Evolutionary conservation across 1,140 invertebrate species (phyloP).

Genomic region (Heliconius nattereri): DNA sequence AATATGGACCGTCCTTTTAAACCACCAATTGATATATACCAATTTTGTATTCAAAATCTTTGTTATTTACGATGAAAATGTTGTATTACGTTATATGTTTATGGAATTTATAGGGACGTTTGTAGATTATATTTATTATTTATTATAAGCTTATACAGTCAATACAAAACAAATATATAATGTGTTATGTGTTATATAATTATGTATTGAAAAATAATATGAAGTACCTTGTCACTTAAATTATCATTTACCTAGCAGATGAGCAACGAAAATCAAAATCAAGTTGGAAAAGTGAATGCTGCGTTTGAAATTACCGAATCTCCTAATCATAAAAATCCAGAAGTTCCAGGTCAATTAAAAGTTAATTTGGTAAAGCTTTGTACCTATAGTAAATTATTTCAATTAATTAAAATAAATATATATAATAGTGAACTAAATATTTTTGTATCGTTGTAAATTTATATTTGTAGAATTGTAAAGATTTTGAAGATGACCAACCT

Average conservation of each 20-base stretch:
- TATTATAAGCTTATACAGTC: too few species aligned
- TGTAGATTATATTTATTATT: too few species aligned
- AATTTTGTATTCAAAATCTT: too few species aligned
- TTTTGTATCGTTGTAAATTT: not conserved
- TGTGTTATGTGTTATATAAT: too few species aligned
- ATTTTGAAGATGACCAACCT: not conserved
- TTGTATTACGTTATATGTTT: too few species aligned
- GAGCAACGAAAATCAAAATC: not conserved
- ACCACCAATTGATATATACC: too few species aligned
- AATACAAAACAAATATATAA: too few species aligned
- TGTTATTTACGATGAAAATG: too few species aligned
- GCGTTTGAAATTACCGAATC: not conserved
- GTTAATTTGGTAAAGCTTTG: not conserved
- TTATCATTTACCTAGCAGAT: not conserved
- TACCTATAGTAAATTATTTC: not conserved
- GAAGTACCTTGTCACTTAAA: not conserved
- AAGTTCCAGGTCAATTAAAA: not conserved
- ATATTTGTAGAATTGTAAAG: not conserved
- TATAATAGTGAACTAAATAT: not conserved
- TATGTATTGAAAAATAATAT: too few species aligned
- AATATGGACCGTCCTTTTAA: too few species aligned
- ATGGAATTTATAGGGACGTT: too few species aligned
- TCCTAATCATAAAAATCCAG: not conserved
- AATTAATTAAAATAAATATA: not conserved
- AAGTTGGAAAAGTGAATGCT: not conserved